Evolutionary conservation across 2,113 vertebrate species (phyloP).

Genomic region (Chrysemys picta): DNA sequence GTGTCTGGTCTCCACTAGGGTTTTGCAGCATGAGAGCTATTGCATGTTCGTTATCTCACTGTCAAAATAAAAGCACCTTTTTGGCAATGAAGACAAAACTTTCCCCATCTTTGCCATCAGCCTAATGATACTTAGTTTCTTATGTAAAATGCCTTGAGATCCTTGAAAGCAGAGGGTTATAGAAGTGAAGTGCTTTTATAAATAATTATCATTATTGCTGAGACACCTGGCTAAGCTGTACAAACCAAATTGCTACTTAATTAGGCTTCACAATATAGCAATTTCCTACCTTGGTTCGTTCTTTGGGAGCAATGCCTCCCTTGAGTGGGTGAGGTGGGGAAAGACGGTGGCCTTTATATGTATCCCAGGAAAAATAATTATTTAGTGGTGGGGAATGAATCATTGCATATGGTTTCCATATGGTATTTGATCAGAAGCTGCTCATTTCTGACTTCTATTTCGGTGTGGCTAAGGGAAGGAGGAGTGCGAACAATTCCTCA

Average conservation of each 20-base stretch:
- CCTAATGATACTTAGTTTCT: slow-evolving; percentile 42
- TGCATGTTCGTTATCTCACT: background rate
- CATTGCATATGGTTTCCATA: accelerated
- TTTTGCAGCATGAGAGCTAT: background rate
- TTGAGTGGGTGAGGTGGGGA: too few species aligned
- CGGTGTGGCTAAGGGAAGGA: background rate
- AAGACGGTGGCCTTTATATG: background rate
- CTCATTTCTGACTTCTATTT: background rate
- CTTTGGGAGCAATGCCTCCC: background rate
- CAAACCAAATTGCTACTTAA: background rate
- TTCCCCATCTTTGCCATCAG: background rate
- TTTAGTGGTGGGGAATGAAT: background rate
- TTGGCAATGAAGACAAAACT: slow-evolving; percentile 22
- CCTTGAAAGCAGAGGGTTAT: slow-evolving; percentile 5
- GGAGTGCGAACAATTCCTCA: background rate
- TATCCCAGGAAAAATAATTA: background rate
- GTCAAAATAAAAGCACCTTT: slow-evolving; percentile 33
- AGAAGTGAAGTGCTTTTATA: background rate
- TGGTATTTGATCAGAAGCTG: background rate
- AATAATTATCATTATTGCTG: background rate
- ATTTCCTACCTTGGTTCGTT: background rate
- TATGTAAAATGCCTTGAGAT: slow-evolving; percentile 20
- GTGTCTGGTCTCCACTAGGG: background rate
- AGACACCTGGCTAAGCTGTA: background rate
- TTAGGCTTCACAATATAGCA: background rate